Conservation (phyloP, 23 tunicate species). For the Oikopleura albicans region DNA sequence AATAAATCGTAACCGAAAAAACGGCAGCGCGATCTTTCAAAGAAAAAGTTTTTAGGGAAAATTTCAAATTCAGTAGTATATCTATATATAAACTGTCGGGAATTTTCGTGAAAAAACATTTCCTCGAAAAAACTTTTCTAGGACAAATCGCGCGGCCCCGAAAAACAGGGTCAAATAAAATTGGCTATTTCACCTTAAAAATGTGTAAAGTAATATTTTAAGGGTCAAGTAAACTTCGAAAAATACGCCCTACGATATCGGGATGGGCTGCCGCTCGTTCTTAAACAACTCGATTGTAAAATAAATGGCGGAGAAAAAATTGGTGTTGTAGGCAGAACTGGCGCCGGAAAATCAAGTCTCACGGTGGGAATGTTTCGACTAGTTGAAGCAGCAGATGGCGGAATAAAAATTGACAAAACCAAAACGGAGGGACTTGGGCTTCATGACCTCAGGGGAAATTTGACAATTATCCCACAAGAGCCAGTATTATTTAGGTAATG, state of each 20-base stretch:
- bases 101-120: too few species aligned
- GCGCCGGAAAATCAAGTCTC: constrained; percentile 43
- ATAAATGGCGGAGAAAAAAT: constrained; percentile 40
- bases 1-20: too few species aligned
- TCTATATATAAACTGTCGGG: too few species aligned
- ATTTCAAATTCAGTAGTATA: too few species aligned
- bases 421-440: constrained; percentile 37
- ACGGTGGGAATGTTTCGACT: constrained; percentile 66
- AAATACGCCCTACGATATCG: constrained; percentile 53
- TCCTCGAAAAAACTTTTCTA: too few species aligned
- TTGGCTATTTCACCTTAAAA: too few species aligned
- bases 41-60: too few species aligned
- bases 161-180: too few species aligned
- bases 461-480: constrained; percentile 72
- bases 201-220: too few species aligned
- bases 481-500: neutral
- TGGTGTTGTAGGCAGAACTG: constrained; percentile 89
- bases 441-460: constrained; percentile 35
- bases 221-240: constrained; percentile 30
- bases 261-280: constrained; percentile 49
- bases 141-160: too few species aligned
- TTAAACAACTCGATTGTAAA: constrained; percentile 32
- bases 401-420: constrained; percentile 33
- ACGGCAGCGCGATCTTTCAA: too few species aligned
- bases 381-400: constrained; percentile 49